These are phyloP conservation scores for Oreotrochilus melanogaster DNA, from an alignment of 2,113 vertebrate genomes.

Conservation along the genomic window DNA sequence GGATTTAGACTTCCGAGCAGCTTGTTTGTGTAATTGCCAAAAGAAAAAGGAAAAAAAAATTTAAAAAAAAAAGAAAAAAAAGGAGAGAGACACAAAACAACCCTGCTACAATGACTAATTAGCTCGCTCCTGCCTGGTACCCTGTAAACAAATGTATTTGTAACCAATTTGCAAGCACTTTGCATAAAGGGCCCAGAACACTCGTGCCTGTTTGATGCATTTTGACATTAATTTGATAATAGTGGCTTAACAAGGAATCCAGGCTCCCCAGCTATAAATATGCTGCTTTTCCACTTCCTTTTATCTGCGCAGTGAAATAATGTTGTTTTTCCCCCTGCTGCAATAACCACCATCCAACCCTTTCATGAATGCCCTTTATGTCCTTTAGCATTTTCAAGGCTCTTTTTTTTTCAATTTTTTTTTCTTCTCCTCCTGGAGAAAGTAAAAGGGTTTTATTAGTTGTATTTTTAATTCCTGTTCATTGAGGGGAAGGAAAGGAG, in stretches of 20 bases:
- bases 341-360: conserved; percentile 70
- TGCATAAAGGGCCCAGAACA: conserved; percentile 62
- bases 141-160: conserved; percentile 75
- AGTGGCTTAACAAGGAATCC: conserved; percentile 69
- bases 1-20: conserved; percentile 53
- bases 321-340: conserved; percentile 71
- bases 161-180: conserved; percentile 71
- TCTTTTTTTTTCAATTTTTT: background rate
- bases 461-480: conserved; percentile 61
- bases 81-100: background rate
- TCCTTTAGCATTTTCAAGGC: conserved; percentile 61
- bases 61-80: background rate
- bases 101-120: conserved; percentile 67
- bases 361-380: conserved; percentile 73
- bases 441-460: conserved; percentile 40
- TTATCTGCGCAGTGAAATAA: conserved; percentile 75
- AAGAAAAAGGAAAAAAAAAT: conserved; percentile 39
- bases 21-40: conserved; percentile 68
- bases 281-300: conserved; percentile 65
- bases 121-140: conserved; percentile 58
- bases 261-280: conserved; percentile 75
- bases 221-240: conserved; percentile 75
- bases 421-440: conserved; percentile 12
- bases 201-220: conserved; percentile 75
- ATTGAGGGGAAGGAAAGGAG: background rate